Evolutionary conservation across 2,113 vertebrate genomes (phyloP).

Genomic region (Leucopsar rothschildi): DNA sequence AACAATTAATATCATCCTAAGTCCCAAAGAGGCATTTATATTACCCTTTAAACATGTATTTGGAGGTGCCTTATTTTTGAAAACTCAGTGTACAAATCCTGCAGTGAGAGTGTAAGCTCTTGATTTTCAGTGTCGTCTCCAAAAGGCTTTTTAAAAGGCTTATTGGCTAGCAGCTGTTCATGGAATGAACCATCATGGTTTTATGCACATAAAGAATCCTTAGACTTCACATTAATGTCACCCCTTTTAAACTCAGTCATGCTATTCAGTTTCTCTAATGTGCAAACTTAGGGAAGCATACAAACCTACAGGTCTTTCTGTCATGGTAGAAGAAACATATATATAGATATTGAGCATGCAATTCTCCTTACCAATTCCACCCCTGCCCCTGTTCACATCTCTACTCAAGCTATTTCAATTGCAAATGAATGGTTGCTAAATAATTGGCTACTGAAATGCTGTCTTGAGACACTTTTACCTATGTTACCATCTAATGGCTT

Average conservation of each 20-base stretch:
- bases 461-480: neutral
- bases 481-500: neutral
- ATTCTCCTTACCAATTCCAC: neutral
- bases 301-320: neutral
- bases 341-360: neutral
- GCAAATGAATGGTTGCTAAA: neutral
- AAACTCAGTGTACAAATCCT: neutral
- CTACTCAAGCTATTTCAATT: neutral
- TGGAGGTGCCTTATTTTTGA: neutral
- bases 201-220: constrained; percentile 47
- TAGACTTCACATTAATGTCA: constrained; percentile 17
- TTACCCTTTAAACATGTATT: neutral
- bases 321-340: neutral
- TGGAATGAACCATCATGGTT: neutral
- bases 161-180: constrained; percentile 33
- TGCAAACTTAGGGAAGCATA: neutral
- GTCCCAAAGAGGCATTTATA: neutral
- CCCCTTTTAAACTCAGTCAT: constrained; percentile 20
- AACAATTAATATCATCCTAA: neutral
- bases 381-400: neutral
- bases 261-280: constrained; percentile 13
- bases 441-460: neutral
- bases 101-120: neutral
- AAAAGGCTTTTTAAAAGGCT: constrained; percentile 24
- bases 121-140: neutral